These are phyloP conservation scores for Crossoptilon crossoptilon DNA, from an alignment of 2,797 vertebrate species.

Conservation along the genomic window DNA sequence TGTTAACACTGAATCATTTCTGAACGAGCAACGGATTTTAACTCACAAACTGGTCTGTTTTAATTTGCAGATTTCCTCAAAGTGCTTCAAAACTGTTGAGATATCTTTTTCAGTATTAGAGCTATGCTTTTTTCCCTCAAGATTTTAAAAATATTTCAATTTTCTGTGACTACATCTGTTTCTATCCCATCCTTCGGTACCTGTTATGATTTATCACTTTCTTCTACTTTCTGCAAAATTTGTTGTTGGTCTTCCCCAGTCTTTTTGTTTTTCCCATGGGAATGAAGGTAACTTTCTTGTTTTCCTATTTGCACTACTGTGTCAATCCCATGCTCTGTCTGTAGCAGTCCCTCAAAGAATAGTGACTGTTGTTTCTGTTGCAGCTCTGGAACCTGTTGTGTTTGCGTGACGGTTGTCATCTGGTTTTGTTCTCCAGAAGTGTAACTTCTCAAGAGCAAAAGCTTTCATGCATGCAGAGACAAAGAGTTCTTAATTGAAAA, in stretches of 20 bases:
- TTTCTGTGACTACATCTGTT: not conserved
- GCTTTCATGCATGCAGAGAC: slow-evolving; percentile 53
- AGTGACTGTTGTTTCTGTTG: slow-evolving; percentile 28
- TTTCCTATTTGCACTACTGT: slow-evolving; percentile 41
- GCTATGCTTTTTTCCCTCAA: not conserved
- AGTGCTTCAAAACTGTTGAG: not conserved
- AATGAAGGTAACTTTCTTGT: slow-evolving; percentile 52
- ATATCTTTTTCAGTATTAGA: not conserved
- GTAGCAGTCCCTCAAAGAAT: slow-evolving; percentile 26
- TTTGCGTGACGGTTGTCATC: slow-evolving; percentile 60
- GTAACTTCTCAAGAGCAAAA: slow-evolving; percentile 52
- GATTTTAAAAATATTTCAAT: not conserved
- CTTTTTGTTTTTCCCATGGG: slow-evolving; percentile 12
- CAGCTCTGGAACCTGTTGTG: slow-evolving; percentile 47
- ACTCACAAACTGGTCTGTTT: not conserved
- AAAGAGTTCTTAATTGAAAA: not conserved
- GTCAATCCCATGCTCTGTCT: slow-evolving; percentile 24
- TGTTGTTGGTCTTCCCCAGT: not conserved
- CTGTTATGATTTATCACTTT: not conserved
- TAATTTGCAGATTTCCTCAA: not conserved
- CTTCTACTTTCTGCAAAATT: not conserved
- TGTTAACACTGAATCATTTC: not conserved
- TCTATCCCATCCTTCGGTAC: not conserved
- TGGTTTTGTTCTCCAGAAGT: slow-evolving; percentile 59
- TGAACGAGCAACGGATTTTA: not conserved